Percentiles rank a stretch among this genome's conserved stretches.
These are phyloP conservation scores for Hydropsyche betteni DNA, from an alignment of 2,888 invertebrate genomes.

Conservation along the genomic window DNA sequence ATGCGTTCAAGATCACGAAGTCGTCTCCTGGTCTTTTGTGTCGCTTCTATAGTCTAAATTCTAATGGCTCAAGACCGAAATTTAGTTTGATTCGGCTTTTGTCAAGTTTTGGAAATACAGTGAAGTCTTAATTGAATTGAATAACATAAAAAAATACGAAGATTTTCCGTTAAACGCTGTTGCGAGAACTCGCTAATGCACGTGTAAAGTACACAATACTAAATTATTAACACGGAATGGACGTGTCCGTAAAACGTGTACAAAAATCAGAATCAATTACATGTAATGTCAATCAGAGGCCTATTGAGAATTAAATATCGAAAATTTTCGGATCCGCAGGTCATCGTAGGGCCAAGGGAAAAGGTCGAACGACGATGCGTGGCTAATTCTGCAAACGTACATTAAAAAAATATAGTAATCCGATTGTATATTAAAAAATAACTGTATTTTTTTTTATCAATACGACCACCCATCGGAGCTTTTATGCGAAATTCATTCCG, in stretches of 20 bases:
- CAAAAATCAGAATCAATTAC: conserved; percentile 4
- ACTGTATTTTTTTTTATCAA: not conserved
- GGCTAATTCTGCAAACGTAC: conserved; percentile 4
- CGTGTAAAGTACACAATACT: no score
- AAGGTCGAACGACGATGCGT: not conserved
- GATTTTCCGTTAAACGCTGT: no score
- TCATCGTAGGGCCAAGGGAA: conserved; percentile 1
- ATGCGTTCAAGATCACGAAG: no score
- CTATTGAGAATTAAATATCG: conserved; percentile 15
- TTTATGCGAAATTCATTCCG: conserved; percentile 14
- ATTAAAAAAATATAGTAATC: not conserved
- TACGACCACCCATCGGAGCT: not conserved
- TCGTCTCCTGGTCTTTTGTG: no score
- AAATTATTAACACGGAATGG: not conserved
- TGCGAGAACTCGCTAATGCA: no score
- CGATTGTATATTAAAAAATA: not conserved
- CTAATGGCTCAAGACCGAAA: no score
- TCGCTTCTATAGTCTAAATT: no score
- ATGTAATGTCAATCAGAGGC: not conserved
- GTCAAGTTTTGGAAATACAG: not conserved
- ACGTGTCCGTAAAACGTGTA: not conserved
- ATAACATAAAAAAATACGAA: no score
- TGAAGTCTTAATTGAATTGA: no score
- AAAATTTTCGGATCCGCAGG: conserved; percentile 1
- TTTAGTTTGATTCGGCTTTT: not conserved